Percentiles rank a stretch among this genome's conserved stretches.
Conservation (phyloP, 1,140 invertebrate species). For the Drosophila pandora region DNA sequence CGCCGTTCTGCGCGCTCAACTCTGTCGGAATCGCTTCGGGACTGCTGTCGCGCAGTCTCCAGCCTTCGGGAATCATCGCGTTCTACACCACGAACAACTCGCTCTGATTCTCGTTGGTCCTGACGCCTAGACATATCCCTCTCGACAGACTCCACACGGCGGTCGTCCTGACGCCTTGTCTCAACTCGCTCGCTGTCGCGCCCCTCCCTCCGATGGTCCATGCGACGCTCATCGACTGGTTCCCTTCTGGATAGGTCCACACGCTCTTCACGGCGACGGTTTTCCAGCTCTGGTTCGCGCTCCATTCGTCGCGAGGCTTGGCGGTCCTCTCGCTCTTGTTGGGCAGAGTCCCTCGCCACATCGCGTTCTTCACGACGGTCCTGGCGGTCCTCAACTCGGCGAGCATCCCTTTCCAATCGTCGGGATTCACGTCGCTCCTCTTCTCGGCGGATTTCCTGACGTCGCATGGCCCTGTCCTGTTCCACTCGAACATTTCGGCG, state of each 20-base stretch:
- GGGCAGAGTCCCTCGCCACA: not conserved
- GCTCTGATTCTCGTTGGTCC: not conserved
- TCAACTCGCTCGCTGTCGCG: slow-evolving; percentile 3
- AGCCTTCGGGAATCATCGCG: not conserved
- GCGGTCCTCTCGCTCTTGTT: not conserved
- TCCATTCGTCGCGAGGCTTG: not conserved
- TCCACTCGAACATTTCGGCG: not conserved
- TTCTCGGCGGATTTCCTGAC: not conserved
- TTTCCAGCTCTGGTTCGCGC: slow-evolving; percentile 4
- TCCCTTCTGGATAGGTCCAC: slow-evolving; percentile 1
- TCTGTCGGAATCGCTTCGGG: not conserved
- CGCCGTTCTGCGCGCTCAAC: not conserved
- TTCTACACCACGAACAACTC: not conserved
- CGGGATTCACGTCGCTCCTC: not conserved
- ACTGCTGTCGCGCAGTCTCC: not conserved
- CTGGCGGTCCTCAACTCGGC: not conserved
- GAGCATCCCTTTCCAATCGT: not conserved
- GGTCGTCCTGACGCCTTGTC: slow-evolving; percentile 1
- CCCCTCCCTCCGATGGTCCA: not conserved
- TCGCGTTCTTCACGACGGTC: not conserved
- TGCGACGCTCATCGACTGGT: not conserved
- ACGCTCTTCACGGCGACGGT: slow-evolving; percentile 6
- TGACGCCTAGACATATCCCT: not conserved
- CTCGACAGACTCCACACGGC: not conserved
- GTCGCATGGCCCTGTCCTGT: not conserved